phyloP scores from a whole-genome alignment of 2,113 vertebrate genomes.

The Grus americana region DNA sequence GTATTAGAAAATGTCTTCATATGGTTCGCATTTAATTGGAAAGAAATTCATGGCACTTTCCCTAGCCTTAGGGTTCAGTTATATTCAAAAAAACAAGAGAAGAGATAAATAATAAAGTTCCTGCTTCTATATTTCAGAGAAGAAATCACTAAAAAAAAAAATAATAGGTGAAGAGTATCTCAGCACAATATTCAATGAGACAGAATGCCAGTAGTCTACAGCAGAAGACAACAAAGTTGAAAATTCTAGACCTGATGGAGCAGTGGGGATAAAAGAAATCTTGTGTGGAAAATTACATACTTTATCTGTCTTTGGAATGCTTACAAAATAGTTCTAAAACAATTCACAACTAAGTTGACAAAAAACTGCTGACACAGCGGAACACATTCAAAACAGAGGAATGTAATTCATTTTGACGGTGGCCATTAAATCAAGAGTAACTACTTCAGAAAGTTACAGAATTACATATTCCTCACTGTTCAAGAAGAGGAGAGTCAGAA shows the following conservation, averaged over 20 bases:
- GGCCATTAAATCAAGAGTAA: neutral
- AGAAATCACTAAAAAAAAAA: neutral
- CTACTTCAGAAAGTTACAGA: neutral
- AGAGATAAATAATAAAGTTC: neutral
- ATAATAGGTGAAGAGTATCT: neutral
- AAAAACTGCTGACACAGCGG: neutral
- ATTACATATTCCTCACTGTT: neutral
- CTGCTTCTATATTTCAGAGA: neutral
- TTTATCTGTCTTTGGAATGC: neutral
- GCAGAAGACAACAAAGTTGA: neutral
- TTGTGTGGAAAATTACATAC: neutral
- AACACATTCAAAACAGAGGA: neutral
- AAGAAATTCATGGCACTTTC: neutral
- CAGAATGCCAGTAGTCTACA: neutral
- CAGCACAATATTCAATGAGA: neutral
- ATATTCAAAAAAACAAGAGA: neutral
- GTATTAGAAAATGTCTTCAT: neutral
- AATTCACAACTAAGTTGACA: neutral
- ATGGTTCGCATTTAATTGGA: constrained; percentile 11
- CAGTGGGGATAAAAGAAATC: neutral
- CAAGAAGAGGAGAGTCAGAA: neutral
- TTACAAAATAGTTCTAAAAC: neutral
- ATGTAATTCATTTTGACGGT: neutral
- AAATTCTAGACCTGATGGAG: neutral
- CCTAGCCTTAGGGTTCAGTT: neutral